phyloP scores from a whole-genome alignment of 2,113 vertebrate species.

The Forbesichthys papilliferus region DNA sequence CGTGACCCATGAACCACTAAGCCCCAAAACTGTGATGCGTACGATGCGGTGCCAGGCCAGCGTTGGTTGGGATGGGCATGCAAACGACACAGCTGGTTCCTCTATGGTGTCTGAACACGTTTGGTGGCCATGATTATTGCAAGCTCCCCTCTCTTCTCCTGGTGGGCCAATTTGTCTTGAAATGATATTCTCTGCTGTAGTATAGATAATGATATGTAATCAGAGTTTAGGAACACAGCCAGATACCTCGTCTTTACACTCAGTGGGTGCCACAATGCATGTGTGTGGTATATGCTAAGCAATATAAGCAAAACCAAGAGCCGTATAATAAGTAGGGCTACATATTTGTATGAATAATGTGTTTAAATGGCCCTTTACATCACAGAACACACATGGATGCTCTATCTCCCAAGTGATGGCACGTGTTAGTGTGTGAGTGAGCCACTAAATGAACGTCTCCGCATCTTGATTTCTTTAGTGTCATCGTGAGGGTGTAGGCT shows the following conservation, averaged over 20 bases:
- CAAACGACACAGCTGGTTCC: not conserved
- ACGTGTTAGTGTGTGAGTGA: not conserved
- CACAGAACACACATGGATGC: slow-evolving; percentile 1
- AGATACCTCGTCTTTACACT: slow-evolving; percentile 29
- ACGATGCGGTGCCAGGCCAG: not conserved
- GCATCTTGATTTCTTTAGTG: slow-evolving; percentile 13
- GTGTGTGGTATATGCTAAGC: not conserved
- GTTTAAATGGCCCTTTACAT: not conserved
- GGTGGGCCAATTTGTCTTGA: slow-evolving; percentile 52
- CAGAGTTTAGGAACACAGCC: slow-evolving; percentile 34
- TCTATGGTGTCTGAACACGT: not conserved
- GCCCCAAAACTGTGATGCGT: too few species aligned
- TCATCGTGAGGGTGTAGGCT: slow-evolving; percentile 8
- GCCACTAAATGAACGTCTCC: slow-evolving; percentile 8
- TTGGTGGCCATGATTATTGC: slow-evolving; percentile 3
- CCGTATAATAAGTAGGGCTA: slow-evolving; percentile 22
- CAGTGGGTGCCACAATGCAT: slow-evolving; percentile 26
- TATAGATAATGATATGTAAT: slow-evolving; percentile 41
- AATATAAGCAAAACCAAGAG: slow-evolving; percentile 7
- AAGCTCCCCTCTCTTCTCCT: slow-evolving; percentile 27
- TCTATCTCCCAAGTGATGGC: not conserved
- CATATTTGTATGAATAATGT: slow-evolving; percentile 31
- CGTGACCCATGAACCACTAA: too few species aligned
- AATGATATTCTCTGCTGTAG: slow-evolving; percentile 37
- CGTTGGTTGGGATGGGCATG: slow-evolving; percentile 41